These are phyloP conservation scores for Stictonetta naevosa DNA, from an alignment of 2,113 vertebrate genomes.

Conservation along the genomic window DNA sequence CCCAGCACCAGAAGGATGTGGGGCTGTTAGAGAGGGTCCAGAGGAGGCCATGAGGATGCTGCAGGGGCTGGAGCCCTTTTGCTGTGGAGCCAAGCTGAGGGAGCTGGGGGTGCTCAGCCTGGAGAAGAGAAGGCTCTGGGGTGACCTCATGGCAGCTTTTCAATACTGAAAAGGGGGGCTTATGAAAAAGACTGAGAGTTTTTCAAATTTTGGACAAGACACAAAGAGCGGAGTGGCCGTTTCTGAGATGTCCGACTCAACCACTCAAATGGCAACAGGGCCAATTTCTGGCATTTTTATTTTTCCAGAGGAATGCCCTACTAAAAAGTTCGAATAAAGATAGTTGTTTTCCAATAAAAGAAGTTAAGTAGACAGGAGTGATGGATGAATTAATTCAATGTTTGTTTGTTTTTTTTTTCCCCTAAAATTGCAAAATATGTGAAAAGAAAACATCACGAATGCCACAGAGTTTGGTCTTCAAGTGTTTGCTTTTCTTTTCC, in stretches of 20 bases:
- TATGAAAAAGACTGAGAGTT: too few relatives aligned
- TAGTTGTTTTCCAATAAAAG: background rate
- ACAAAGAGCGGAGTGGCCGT: background rate
- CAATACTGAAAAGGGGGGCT: too few relatives aligned
- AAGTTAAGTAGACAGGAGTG: accelerated
- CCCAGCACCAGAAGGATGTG: too few relatives aligned
- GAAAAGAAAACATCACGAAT: background rate
- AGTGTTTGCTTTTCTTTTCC: background rate
- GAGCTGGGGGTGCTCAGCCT: too few relatives aligned
- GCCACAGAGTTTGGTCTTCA: background rate
- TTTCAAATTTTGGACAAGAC: background rate
- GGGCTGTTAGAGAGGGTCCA: too few relatives aligned
- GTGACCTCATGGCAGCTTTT: too few relatives aligned
- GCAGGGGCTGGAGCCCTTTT: too few relatives aligned
- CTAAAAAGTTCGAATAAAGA: background rate
- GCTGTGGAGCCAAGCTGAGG: too few relatives aligned
- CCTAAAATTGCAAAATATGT: background rate
- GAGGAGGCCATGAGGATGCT: too few relatives aligned
- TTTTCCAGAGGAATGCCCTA: background rate
- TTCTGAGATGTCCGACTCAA: background rate
- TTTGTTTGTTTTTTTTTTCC: background rate
- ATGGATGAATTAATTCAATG: background rate
- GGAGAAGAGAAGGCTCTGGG: too few relatives aligned
- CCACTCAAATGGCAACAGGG: background rate
- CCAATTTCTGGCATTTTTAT: background rate